phyloP scores from a whole-genome alignment of 2,113 vertebrate species.

The Ornithorhynchus anatinus region DNA sequence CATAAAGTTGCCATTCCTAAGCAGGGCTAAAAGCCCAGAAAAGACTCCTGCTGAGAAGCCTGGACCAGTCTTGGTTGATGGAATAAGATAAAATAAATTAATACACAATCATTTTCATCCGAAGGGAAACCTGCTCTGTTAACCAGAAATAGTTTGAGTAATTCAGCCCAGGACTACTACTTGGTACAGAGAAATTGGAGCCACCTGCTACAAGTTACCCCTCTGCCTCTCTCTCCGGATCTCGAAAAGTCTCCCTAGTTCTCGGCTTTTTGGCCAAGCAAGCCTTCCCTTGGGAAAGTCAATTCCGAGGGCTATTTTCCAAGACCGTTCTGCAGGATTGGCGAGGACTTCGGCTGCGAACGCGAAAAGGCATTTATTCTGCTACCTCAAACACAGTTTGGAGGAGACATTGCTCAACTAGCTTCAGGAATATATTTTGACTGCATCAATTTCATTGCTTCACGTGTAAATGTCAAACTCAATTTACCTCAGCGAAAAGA shows the following conservation, averaged over 20 bases:
- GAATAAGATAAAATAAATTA: constrained; percentile 45
- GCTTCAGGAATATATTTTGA: constrained; percentile 68
- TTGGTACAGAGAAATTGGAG: constrained; percentile 56
- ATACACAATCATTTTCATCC: constrained; percentile 11
- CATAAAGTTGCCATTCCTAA: constrained; percentile 23
- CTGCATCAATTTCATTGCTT: constrained; percentile 68
- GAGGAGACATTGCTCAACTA: constrained; percentile 70
- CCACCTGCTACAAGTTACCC: constrained; percentile 63
- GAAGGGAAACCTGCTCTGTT: constrained; percentile 48
- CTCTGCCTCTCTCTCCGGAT: constrained; percentile 52
- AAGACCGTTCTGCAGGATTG: constrained; percentile 72
- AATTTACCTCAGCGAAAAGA: constrained; percentile 44
- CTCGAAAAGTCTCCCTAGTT: constrained; percentile 58
- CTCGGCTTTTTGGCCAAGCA: constrained; percentile 65
- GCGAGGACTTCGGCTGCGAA: constrained; percentile 58
- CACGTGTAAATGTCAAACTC: constrained; percentile 64
- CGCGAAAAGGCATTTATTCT: constrained; percentile 75
- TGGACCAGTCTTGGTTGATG: background rate
- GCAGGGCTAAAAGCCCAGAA: constrained; percentile 4
- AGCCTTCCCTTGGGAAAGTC: constrained; percentile 68
- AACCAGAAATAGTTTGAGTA: constrained; percentile 43
- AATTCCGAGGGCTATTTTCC: constrained; percentile 73
- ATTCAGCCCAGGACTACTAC: constrained; percentile 54
- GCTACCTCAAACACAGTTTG: constrained; percentile 67
- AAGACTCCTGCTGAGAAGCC: background rate